phyloP scores from a whole-genome alignment of 2,113 vertebrate genomes.

The Corvus hawaiiensis region DNA sequence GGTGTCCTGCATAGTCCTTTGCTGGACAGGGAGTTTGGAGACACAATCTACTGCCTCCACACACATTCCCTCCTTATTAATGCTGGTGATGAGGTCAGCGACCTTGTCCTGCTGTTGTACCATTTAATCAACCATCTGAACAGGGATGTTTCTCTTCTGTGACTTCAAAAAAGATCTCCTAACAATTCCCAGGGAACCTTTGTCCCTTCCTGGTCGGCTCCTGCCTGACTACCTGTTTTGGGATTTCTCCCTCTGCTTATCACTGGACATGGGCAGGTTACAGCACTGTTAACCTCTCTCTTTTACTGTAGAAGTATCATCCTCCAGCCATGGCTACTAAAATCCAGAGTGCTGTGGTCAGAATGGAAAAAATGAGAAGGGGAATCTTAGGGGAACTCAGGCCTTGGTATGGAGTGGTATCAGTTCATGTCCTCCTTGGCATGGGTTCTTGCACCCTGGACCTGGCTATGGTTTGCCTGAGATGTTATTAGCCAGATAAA shows the following conservation, averaged over 20 bases:
- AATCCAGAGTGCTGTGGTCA: neutral
- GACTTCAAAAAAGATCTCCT: neutral
- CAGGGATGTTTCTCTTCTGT: neutral
- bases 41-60: neutral
- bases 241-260: neutral
- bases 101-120: neutral
- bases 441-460: neutral
- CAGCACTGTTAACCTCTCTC: neutral
- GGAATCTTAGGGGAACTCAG: neutral
- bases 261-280: neutral
- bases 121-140: neutral
- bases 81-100: neutral
- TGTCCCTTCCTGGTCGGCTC: neutral
- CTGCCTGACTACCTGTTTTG: accelerated
- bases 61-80: neutral
- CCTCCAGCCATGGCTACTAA: neutral
- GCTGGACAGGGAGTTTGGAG: neutral
- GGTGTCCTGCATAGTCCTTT: neutral
- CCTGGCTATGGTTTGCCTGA: neutral
- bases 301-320: neutral
- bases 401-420: neutral
- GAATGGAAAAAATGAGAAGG: constrained; percentile 9
- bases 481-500: neutral
- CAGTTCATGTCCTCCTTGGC: neutral
- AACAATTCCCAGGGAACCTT: neutral